Evolutionary conservation across 2,113 vertebrate genomes (phyloP), one percentile per base, ranked within the genome.

Genomic region (Hydrolagus affinis): DNA sequence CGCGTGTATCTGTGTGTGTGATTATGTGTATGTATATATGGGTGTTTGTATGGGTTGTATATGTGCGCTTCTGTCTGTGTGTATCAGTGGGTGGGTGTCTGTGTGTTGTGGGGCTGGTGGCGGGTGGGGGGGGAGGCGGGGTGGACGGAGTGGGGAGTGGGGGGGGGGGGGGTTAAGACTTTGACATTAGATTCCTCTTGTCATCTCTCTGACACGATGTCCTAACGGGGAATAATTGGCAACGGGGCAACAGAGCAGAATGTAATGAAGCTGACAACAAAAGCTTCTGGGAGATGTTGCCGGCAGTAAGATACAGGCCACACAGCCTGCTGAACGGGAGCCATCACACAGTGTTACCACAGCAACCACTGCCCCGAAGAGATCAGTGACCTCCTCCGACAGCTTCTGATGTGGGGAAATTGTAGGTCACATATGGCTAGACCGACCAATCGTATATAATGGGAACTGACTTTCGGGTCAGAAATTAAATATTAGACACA

Each of bases 221-320:
- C 78, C 78, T 32, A 32, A 66, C 28, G 78, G 78, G 59, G 78
- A 68, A 83, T 11, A 30, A 66, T 30, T 68, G 87, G 86, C 77
- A 23, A 1, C 87, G 0, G 30, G 86, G 69, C 87, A 89, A 86
- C 88, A 0, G 89, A 91, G 90, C 76, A 44, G 90, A 89, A 92
- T 74, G 86, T 90, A 88, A 70, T 0, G 12, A 86, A 85, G 14
- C 25, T 69, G 86, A 88, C 80, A 68, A 76, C 7, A 32, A 74
- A 83, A 88, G 1, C 85, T 73, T 85, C 80, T 87, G 86, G 86
- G 85, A 59, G 87, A 86, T 62, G 32, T 86, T 70, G 90, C 90
- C 87, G 86, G 87, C 86, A 90, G 90, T 88, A 72, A 88, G 87
- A 69, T 0, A 0, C 83, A 0, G 73, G 71, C 59, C 44, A 44